Conservation (phyloP, 2,113 vertebrate species). For the Gallinago jamesoni region DNA sequence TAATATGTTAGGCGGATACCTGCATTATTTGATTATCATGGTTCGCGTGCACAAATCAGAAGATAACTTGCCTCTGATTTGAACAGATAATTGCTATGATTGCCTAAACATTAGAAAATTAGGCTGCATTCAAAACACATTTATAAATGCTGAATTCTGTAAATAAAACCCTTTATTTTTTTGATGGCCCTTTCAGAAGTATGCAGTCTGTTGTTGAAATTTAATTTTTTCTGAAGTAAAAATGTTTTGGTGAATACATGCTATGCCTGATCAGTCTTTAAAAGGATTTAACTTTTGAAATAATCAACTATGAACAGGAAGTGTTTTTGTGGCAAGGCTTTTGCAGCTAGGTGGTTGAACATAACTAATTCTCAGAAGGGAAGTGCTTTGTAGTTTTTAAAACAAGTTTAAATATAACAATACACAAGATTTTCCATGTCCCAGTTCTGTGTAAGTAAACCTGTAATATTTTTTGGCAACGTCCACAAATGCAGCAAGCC, state of each 20-base stretch:
- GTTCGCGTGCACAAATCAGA: not conserved
- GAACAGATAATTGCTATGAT: not conserved
- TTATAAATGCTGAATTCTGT: not conserved
- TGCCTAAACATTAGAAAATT: not conserved
- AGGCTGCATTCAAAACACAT: not conserved
- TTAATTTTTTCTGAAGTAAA: not conserved
- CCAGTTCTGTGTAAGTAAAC: not conserved
- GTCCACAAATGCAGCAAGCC: not conserved
- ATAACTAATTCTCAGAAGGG: conserved; percentile 75
- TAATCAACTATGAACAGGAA: conserved; percentile 69
- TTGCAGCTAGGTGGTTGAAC: conserved; percentile 64
- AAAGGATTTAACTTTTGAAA: not conserved
- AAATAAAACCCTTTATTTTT: not conserved
- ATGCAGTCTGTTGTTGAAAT: not conserved
- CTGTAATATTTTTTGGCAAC: not conserved
- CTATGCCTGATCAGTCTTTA: not conserved
- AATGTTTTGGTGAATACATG: not conserved
- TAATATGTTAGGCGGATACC: not conserved
- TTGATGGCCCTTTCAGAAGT: not conserved
- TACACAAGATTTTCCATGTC: not conserved
- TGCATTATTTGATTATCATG: not conserved
- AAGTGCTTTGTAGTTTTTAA: conserved; percentile 64
- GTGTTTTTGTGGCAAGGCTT: conserved; percentile 64
- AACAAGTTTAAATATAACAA: conserved; percentile 5
- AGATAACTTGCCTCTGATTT: not conserved